Base-by-base conservation (phyloP, 35 echinoderm and acorn worm species). In the Strongylocentrotus purpuratus region DNA sequence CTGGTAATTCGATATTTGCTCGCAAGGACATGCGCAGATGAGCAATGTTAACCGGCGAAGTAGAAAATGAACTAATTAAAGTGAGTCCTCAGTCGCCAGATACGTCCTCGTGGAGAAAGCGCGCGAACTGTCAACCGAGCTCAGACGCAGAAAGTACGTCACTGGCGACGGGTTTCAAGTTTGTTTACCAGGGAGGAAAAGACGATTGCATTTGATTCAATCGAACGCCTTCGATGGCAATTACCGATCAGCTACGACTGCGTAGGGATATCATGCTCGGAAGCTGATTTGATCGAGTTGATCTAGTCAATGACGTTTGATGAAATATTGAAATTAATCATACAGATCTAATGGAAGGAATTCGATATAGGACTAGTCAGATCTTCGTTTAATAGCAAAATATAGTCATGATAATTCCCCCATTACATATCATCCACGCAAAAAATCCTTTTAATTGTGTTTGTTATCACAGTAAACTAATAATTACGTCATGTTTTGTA, bases 41-140 rank as follows among this genome's bases (percentile, higher is more conserved):
- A 78, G 65, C 65, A 28, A 78, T 78, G n/a, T 18, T 78, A 28
- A 78, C 65, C 20, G 65, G 8, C 65, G 65, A 18, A 78, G 65
- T 78, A 78, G 65, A 78, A 78, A 78, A 78, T 78, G 65, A 78
- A 78, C 65, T 78, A n/a, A 78, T 28, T 78, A 78, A 78, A 78
- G 65, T n/a, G 65, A 78, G 5, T n/a, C 65, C 22, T 78, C 20
- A 22, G 65, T 78, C 22, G 65, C 25, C 22, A 78, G 20, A 78
- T 78, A 78, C 50, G 65, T 78, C 20, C 65, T 22, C 65, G 22
- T 78, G 20, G 4, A 28, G 10, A 55, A 55, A 78, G 0, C 65
- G 20, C 4, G 65, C 65, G 65, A 78, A 78, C 65, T 0, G 7
- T 28, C 20, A 78, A 78, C 25, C 22, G 28, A 78, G 28, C 65